Evolutionary conservation across 1,140 invertebrate species (phyloP).

Genomic region (Drosophila funebris): DNA sequence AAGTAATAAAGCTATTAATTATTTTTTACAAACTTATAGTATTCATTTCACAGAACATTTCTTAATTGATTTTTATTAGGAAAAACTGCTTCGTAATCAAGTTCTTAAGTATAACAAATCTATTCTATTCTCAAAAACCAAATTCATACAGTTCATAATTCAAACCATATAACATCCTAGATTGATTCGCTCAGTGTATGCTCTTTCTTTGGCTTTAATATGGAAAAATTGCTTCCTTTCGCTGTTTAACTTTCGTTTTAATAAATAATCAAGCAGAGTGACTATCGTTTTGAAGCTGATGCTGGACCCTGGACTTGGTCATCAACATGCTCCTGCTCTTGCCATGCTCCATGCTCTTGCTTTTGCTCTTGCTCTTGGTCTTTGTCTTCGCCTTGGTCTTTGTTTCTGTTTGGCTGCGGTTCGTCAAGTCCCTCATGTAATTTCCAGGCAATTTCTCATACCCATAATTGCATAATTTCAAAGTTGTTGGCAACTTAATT

Average conservation of each 20-base stretch:
- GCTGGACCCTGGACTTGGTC: constrained; percentile 13
- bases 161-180: too few species aligned
- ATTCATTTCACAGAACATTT: too few species aligned
- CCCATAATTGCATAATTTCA: constrained; percentile 83
- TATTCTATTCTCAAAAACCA: too few species aligned
- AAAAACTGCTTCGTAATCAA: too few species aligned
- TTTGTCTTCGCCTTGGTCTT: constrained; percentile 8
- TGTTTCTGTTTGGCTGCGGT: constrained; percentile 46
- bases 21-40: too few species aligned
- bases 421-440: constrained; percentile 79
- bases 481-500: constrained; percentile 83
- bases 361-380: not conserved
- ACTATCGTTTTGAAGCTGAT: constrained; percentile 35
- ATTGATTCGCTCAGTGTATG: constrained; percentile 6
- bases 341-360: not conserved
- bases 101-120: too few species aligned
- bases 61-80: too few species aligned
- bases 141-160: too few species aligned
- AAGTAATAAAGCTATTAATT: too few species aligned
- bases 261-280: constrained; percentile 79
- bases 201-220: constrained; percentile 50
- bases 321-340: constrained; percentile 6
- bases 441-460: constrained; percentile 83
- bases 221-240: constrained; percentile 80
- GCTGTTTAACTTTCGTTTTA: constrained; percentile 82